phyloP scores from a whole-genome alignment of 2,888 invertebrate genomes.

The Chydorus sphaericus region DNA sequence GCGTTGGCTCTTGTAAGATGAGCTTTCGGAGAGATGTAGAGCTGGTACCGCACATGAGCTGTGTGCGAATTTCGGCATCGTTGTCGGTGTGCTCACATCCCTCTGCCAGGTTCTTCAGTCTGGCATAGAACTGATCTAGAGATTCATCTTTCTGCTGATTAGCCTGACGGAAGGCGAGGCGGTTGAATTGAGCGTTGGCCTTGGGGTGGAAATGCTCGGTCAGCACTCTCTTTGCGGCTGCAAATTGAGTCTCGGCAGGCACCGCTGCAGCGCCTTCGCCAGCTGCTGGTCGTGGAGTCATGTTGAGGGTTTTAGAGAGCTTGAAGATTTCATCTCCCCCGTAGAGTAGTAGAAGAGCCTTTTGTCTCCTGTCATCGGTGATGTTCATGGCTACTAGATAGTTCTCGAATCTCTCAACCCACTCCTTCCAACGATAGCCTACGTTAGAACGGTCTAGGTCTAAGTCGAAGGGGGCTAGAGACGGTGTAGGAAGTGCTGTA shows the following conservation, averaged over 20 bases:
- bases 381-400: neutral
- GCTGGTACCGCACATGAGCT: neutral
- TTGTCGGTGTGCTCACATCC: neutral
- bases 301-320: slow-evolving; percentile 1
- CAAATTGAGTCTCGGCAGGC: neutral
- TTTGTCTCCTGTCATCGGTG: neutral
- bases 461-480: slow-evolving; percentile 1
- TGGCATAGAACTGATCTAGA: neutral
- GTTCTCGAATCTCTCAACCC: slow-evolving; percentile 2
- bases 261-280: neutral
- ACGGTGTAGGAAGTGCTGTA: no score
- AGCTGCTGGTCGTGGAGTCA: neutral
- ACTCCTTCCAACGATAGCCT: neutral
- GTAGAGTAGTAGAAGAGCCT: neutral
- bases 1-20: neutral
- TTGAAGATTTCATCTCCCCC: neutral
- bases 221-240: neutral
- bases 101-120: neutral
- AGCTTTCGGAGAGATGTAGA: neutral
- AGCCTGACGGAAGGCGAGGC: slow-evolving; percentile 9
- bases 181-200: slow-evolving; percentile 5
- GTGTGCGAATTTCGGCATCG: neutral
- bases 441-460: neutral
- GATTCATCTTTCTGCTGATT: slow-evolving; percentile 9
- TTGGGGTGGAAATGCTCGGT: neutral